Evolutionary conservation across 53 echinoderm and acorn worm species (phyloP), one percentile per base, ranked within the genome.

Genomic region (Paracentrotus lividus): DNA sequence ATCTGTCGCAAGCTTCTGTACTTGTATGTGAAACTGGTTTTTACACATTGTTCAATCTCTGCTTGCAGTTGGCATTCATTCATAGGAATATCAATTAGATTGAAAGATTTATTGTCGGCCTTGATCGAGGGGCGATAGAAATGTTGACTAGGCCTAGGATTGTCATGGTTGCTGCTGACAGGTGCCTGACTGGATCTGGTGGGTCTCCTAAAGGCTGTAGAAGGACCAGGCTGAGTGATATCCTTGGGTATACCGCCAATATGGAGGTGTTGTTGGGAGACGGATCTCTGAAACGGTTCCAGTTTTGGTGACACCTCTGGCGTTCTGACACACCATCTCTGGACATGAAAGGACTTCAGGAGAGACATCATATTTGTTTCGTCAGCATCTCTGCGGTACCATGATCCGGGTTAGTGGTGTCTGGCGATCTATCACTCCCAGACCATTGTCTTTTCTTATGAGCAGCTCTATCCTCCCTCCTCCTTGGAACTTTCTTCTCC

Each of bases 371-470:
- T 9, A 10, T 47, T 47, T 2, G 24, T 24, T 45, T 81, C 45
- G 7, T 26, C 81, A 45, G 47, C 24, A 38, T 86, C 55, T 34
- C 36, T 86, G 86, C 53, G 43, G 21, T 23, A 20, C 43, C 77
- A 77, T 27, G 12, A n/a, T n/a, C n/a, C n/a, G 55, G 86, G 18
- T 38, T 20, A 23, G 86, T 86, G 86, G 86, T 86, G 56, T 86
- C 86, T 86, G 86, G 86, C 56, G 86, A 86, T 5, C 29, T 86
- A 21, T 86, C 81, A 47, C 81, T 81, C 26, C 81, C 81, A n/a
- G 81, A 81, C 81, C 47, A 24, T 12, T 81, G 81, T 47, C 47
- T 81, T 10, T 42, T 81, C 27, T 47, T 81, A 15, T 24, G 81
- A 9, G 3, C 16, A 47, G 9, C 24, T 26, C 81, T 81, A n/a